Base-by-base conservation (phyloP, 2,113 vertebrate genomes). In the Caloenas nicobarica region DNA sequence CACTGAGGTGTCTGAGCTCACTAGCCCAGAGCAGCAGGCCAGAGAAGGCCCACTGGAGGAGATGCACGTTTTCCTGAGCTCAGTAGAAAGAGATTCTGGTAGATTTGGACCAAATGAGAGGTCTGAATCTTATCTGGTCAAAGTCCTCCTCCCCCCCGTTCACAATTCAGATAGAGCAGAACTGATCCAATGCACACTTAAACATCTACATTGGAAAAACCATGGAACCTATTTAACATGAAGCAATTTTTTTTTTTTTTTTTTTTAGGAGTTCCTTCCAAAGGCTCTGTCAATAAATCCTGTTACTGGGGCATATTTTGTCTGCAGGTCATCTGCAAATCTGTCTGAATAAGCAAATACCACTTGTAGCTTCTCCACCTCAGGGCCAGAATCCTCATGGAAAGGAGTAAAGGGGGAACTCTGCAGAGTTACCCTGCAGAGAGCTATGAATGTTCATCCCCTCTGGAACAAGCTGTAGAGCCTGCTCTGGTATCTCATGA, bases 261-360 rank as follows among this genome's bases (percentile, higher is more conserved):
- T 88, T 56, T 82, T 80, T 34, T 1, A 46, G 57, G 40, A 66
- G 26, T 61, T 80, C 22, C 24, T 88, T 94, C 56, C 86, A 86
- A 88, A 71, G 51, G 46, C 38, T 90, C 36, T 81, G 79, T 86
- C 86, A 90, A 81, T 95, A 95, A 93, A 76, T 84, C 34, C 53
- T 79, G 31, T 93, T 70, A 48, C 38, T 44, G 26, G 31, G 65
- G 33, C 62, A 25, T 48, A 17, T 74, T 95, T 89, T 88, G 38
- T 86, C 60, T 96, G 64, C 64, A 68, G 22, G 19, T 76, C 64
- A 84, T 46, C 36, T 81, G 64, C 69, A 86, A 57, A 80, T 76
- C 38, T 85, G 54, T 54, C 60, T 71, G 61, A 95, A 86, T 78
- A 83, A 94, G 69, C 76, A 94, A 91, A 91, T 73, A 58, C 15